phyloP scores from a whole-genome alignment of 2,113 vertebrate species.

The Phocoena phocoena region DNA sequence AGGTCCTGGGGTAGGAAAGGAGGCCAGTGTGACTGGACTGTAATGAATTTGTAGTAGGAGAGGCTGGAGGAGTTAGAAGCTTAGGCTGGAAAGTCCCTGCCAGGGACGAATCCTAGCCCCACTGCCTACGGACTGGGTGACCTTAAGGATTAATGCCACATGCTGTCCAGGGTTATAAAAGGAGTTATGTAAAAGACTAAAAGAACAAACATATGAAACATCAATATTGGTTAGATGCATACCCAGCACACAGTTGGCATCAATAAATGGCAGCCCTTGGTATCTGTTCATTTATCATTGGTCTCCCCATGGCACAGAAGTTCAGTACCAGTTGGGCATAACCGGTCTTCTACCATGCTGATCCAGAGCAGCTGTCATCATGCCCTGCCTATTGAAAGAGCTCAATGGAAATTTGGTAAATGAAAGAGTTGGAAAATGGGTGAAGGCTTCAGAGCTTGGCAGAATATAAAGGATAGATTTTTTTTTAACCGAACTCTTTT shows the following conservation, averaged over 20 bases:
- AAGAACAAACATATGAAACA: not conserved
- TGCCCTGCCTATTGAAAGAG: not conserved
- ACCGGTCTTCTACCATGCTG: not conserved
- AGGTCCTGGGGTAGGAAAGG: not conserved
- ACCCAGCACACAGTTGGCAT: not conserved
- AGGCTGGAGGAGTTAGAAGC: not conserved
- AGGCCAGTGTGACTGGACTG: not conserved
- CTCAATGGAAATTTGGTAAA: not conserved
- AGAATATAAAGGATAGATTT: slow-evolving; percentile 31
- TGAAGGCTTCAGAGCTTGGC: not conserved
- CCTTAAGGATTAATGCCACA: not conserved
- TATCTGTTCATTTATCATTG: not conserved
- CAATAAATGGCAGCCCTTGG: not conserved
- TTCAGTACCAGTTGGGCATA: not conserved
- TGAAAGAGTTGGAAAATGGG: not conserved
- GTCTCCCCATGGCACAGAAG: not conserved
- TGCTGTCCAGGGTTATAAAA: not conserved
- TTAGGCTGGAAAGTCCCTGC: not conserved
- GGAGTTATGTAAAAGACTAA: not conserved
- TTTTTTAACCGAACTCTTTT: not conserved
- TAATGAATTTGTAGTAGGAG: not conserved
- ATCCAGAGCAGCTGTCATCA: not conserved
- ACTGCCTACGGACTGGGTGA: not conserved
- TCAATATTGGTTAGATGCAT: not conserved
- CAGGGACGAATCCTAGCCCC: not conserved